Base-by-base conservation (phyloP, 2,888 invertebrate species). In the Cyclophora punctaria region DNA sequence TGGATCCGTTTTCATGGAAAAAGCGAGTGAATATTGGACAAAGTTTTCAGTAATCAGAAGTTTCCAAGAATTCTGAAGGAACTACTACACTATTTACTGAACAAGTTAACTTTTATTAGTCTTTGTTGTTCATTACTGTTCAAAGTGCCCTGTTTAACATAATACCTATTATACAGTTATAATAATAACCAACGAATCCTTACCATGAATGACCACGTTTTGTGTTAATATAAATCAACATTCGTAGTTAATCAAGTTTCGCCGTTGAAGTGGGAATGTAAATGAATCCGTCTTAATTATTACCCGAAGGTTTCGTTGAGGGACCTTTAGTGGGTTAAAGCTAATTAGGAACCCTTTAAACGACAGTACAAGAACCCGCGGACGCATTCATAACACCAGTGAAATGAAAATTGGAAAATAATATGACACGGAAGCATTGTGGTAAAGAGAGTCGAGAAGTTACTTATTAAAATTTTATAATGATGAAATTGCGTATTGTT, bases 281-380 rank as follows among this genome's bases (percentile, higher is more conserved):
- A 77, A 73, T 72, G 67, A 75, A 74, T 75, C 68, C 65, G 67
- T 75, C 67, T 78, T 77, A 77, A 79, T 80, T 79, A 76, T 69
- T 69, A 73, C 59, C 64, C 64, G 60, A 64, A 70, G 69, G 66
- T 66, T 67, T 65, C 65, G 58, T 63, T 55, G 55, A 63, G 65
- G 68, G 64, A 66, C 67, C 66, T 68, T 67, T 49, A 54, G 47
- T 41, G 49, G 45, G 46, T 49, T 4, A 57, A 51, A 47, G 58
- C 60, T 75, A 75, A 78, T 80, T 73, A 76, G 59, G 35, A 7
- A 33, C 59, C 54, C 63, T 63, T 61, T 69, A 65, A 60, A 37
- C 57, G 47, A 51, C 57, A 63, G 53, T 62, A 33, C 44, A 44
- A 34, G 3, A 4, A 3, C 6, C 7, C 33, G 20, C 4, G 20